Percentiles rank a stretch among this genome's conserved stretches.
Evolutionary conservation across 2,113 vertebrate genomes (phyloP).

Genomic region (Morone chrysops): DNA sequence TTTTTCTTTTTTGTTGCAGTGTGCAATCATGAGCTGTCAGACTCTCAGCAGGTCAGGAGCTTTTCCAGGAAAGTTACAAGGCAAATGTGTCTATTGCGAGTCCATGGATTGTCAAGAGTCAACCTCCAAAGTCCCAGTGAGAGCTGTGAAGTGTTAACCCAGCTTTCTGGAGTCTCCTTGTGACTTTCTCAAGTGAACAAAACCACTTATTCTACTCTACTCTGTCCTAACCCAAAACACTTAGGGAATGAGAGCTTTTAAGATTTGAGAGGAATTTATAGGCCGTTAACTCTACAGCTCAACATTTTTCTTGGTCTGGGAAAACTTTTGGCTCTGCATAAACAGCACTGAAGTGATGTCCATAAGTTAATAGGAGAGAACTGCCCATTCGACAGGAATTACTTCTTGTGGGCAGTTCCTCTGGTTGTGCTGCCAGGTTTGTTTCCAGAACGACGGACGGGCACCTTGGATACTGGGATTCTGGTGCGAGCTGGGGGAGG

Average conservation of each 20-base stretch:
- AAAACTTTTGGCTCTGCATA: conserved; percentile 65
- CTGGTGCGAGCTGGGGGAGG: conserved; percentile 92
- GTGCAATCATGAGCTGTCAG: conserved; percentile 44
- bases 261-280: conserved; percentile 67
- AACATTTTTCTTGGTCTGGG: conserved; percentile 69
- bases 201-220: conserved; percentile 51
- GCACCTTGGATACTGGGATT: conserved; percentile 96
- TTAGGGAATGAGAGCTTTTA: conserved; percentile 56
- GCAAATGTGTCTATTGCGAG: conserved; percentile 50
- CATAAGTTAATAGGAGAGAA: conserved; percentile 38
- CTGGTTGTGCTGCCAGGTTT: conserved; percentile 83
- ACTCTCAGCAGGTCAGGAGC: conserved; percentile 45
- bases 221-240: conserved; percentile 38
- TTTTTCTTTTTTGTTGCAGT: conserved; percentile 37
- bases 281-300: conserved; percentile 68
- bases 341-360: conserved; percentile 50
- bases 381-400: conserved; percentile 81
- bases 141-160: conserved; percentile 59
- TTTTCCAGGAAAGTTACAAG: conserved; percentile 63
- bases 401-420: conserved; percentile 90
- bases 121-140: conserved; percentile 61
- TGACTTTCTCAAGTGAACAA: conserved; percentile 70
- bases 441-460: conserved; percentile 91
- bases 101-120: conserved; percentile 72
- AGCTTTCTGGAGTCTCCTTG: conserved; percentile 68